Percentiles rank a stretch among this genome's conserved stretches.
These are phyloP conservation scores for Ginglymostoma cirratum DNA, from an alignment of 2,113 vertebrate species.

Conservation along the genomic window DNA sequence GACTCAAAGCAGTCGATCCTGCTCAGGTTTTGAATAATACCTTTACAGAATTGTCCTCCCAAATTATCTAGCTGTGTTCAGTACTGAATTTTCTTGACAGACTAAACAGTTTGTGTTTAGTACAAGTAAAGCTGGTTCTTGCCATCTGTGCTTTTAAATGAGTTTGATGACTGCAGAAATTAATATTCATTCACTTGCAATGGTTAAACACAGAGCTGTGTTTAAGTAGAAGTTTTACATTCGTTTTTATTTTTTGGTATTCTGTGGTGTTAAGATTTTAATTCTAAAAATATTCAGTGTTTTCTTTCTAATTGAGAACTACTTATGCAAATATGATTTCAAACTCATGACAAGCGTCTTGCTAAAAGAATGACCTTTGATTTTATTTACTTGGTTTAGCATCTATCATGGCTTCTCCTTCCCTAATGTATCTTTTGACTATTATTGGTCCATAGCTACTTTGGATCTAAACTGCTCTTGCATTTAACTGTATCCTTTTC, in stretches of 20 bases:
- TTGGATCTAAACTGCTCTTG: neutral
- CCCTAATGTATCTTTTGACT: neutral
- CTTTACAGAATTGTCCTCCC: neutral
- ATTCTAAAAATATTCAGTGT: neutral
- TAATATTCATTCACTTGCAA: neutral
- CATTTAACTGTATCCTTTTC: neutral
- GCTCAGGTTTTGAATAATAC: neutral
- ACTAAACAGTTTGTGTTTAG: neutral
- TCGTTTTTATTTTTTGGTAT: neutral
- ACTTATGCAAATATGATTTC: neutral
- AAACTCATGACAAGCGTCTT: neutral
- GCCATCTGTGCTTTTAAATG: neutral
- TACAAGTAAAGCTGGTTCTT: neutral
- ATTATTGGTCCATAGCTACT: neutral
- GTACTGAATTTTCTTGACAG: neutral
- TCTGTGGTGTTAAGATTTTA: neutral
- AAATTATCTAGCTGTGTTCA: neutral
- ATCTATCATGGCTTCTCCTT: neutral
- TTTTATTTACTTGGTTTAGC: neutral
- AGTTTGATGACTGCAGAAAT: neutral
- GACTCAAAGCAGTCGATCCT: neutral
- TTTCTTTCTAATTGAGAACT: neutral
- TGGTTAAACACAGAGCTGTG: neutral
- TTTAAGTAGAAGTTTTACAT: neutral
- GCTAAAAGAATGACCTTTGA: neutral